Percentiles rank a stretch among this genome's conserved stretches.
These are phyloP conservation scores for Sphinx pinastri DNA, from an alignment of 2,888 invertebrate species.

Conservation along the genomic window DNA sequence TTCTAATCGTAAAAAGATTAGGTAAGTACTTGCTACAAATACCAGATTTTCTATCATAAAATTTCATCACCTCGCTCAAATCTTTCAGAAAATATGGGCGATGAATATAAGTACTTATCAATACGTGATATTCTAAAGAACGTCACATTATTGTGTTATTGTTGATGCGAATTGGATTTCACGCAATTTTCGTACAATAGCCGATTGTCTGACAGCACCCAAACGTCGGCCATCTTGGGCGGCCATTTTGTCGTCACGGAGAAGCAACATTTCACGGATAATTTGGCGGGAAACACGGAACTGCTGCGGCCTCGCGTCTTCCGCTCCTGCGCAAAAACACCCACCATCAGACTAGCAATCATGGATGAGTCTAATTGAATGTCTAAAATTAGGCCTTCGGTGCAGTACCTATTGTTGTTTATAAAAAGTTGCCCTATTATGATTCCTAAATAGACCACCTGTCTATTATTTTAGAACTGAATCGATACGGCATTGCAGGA, in stretches of 20 bases:
- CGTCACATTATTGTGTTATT: background rate
- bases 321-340: conserved; percentile 57
- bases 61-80: too few species aligned
- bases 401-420: conserved; percentile 12
- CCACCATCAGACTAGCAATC: conserved; percentile 41
- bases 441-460: background rate
- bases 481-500: too few species aligned
- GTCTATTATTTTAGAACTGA: background rate
- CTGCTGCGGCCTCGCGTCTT: conserved; percentile 56
- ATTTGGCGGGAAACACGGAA: conserved; percentile 61
- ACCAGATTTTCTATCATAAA: too few species aligned
- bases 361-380: conserved; percentile 24
- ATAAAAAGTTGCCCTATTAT: conserved; percentile 3
- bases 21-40: too few species aligned
- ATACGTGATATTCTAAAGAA: background rate
- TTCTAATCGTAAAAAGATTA: too few species aligned
- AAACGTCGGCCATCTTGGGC: conserved; percentile 33
- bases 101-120: background rate
- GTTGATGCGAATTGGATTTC: background rate
- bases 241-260: conserved; percentile 51
- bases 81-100: background rate
- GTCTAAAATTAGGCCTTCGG: conserved; percentile 26
- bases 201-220: conserved; percentile 20
- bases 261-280: conserved; percentile 52
- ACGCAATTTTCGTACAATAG: background rate